A percentile compares a stretch with the other conserved stretches of the same genome.
These are phyloP conservation scores for Loriculus beryllinus DNA, from an alignment of 2,797 vertebrate species.

Conservation along the genomic window DNA sequence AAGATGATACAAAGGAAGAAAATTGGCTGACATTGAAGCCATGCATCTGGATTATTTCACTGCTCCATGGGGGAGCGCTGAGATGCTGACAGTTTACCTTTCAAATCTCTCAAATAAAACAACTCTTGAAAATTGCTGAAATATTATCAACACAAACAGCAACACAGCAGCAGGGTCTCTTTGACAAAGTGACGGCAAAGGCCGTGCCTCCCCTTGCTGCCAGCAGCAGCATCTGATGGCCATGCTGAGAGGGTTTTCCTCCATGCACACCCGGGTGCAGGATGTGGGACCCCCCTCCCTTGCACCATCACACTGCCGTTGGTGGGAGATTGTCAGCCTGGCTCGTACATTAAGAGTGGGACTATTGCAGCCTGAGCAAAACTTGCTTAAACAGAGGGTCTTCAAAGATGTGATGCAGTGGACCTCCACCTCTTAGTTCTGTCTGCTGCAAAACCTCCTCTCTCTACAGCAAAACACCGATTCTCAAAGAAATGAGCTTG, in stretches of 20 bases:
- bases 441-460: not conserved
- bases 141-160: not conserved
- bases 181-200: not conserved
- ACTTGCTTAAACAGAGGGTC: rapidly evolving
- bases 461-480: not conserved
- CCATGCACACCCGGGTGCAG: rapidly evolving
- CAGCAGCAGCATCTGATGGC: not conserved
- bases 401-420: not conserved
- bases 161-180: slow-evolving; percentile 8
- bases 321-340: not conserved
- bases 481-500: not conserved
- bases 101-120: not conserved
- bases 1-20: not conserved
- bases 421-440: not conserved
- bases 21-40: not conserved
- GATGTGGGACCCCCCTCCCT: not conserved
- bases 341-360: rapidly evolving
- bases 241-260: rapidly evolving
- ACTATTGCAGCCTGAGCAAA: not conserved
- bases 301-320: rapidly evolving
- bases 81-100: not conserved
- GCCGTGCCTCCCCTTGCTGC: not conserved
- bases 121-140: not conserved
- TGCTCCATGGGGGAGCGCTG: not conserved
- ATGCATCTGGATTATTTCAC: not conserved